phyloP scores from a whole-genome alignment of 2,113 vertebrate genomes.

The Reinhardtius hippoglossoides region DNA sequence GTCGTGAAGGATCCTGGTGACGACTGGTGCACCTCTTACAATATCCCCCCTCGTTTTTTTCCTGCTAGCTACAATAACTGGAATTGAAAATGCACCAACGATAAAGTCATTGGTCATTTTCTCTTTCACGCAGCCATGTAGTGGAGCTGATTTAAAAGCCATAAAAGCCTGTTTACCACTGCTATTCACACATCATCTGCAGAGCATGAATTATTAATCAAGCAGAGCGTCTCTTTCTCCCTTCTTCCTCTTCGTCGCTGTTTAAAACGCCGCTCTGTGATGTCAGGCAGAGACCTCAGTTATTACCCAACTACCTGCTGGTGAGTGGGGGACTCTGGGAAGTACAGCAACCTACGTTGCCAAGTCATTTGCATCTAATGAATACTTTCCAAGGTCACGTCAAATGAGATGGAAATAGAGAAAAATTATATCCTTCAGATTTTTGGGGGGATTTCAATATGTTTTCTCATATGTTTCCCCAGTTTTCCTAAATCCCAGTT shows the following conservation, averaged over 20 bases:
- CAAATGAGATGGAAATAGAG: not conserved
- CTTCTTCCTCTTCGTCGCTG: constrained; percentile 25
- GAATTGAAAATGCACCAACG: constrained; percentile 54
- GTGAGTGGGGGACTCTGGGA: not conserved
- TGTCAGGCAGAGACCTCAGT: constrained; percentile 51
- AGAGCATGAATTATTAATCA: constrained; percentile 80
- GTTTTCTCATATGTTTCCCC: not conserved
- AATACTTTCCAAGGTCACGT: constrained; percentile 40
- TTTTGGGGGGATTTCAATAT: not conserved
- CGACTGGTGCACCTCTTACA: constrained; percentile 56
- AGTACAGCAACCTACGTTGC: not conserved
- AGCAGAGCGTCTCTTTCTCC: constrained; percentile 39
- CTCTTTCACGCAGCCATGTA: constrained; percentile 38
- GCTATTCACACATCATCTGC: constrained; percentile 79
- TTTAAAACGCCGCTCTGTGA: constrained; percentile 61
- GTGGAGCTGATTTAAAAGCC: constrained; percentile 68
- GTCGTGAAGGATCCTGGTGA: constrained; percentile 30
- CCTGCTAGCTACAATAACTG: constrained; percentile 27
- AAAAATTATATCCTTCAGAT: not conserved
- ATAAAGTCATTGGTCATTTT: constrained; percentile 51
- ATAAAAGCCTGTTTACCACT: constrained; percentile 76
- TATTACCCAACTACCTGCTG: constrained; percentile 53
- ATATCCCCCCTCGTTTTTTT: constrained; percentile 38
- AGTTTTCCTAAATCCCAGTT: not conserved
- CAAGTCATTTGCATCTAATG: constrained; percentile 26